These are phyloP conservation scores for Cryptocephalus moraei DNA, from an alignment of 2,888 invertebrate genomes.

Conservation along the genomic window DNA sequence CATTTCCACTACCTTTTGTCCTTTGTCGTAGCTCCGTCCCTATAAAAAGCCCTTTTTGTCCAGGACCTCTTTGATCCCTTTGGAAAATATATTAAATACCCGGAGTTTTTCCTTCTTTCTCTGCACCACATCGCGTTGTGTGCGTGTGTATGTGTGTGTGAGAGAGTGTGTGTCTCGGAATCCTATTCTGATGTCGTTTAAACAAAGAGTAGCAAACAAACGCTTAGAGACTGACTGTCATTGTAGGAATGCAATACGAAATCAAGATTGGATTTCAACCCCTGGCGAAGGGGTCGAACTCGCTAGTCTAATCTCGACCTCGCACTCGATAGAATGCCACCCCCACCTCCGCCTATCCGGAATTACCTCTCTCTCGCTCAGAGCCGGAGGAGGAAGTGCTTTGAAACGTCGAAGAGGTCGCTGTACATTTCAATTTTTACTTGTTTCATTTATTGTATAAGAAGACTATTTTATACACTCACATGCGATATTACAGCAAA, in stretches of 20 bases:
- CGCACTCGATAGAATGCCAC: conserved; percentile 28
- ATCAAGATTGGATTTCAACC: conserved; percentile 42
- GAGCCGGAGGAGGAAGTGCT: no score
- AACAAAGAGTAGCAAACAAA: conserved; percentile 36
- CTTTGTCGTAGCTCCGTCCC: no score
- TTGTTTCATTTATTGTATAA: no score
- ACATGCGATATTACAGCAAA: no score
- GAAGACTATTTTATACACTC: no score
- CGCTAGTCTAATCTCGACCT: conserved; percentile 40
- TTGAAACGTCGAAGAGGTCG: no score
- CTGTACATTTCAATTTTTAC: no score
- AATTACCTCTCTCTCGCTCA: no score
- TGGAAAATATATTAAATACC: not conserved
- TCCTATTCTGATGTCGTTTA: conserved; percentile 30
- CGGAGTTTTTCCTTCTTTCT: not conserved
- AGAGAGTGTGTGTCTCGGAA: conserved; percentile 5
- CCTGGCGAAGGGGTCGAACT: conserved; percentile 30
- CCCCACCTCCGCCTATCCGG: no score
- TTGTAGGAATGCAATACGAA: conserved; percentile 42
- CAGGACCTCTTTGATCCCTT: not conserved
- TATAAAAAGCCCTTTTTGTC: not conserved
- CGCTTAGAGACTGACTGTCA: conserved; percentile 33
- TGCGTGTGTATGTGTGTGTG: no score
- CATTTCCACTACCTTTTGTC: no score
- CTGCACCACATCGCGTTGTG: no score